Evolutionary conservation across 2,113 vertebrate genomes (phyloP).

Genomic region (Channa argus): DNA sequence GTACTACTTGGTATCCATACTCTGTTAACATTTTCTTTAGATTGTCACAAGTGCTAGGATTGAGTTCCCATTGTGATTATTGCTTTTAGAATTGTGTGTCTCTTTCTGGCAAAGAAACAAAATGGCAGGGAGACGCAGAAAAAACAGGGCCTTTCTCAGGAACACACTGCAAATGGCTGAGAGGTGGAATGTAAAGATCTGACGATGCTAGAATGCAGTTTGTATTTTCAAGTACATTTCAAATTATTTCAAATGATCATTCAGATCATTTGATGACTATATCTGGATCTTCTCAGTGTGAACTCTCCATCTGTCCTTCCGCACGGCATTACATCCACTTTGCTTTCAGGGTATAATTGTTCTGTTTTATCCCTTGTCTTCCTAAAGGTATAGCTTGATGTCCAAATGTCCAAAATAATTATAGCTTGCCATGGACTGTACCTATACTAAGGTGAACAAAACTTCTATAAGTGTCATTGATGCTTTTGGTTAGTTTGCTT

Average conservation of each 20-base stretch:
- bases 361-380: no score
- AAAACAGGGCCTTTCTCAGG: slow-evolving; percentile 62
- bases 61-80: no score
- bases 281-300: slow-evolving; percentile 1
- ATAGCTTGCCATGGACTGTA: no score
- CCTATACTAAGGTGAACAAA: no score
- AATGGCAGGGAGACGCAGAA: slow-evolving; percentile 20
- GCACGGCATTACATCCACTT: no score
- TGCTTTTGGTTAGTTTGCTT: no score
- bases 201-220: slow-evolving; percentile 37
- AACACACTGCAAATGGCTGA: slow-evolving; percentile 32
- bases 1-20: neutral
- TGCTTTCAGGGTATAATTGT: no score
- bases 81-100: neutral
- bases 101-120: neutral
- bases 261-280: neutral
- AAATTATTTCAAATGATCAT: slow-evolving; percentile 18
- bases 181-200: neutral
- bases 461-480: no score
- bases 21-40: neutral
- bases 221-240: slow-evolving; percentile 27
- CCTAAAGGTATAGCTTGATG: no score
- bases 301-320: neutral
- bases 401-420: no score
- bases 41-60: neutral